Conservation (phyloP, 2,888 invertebrate genomes). For the Stramonita haemastoma region DNA sequence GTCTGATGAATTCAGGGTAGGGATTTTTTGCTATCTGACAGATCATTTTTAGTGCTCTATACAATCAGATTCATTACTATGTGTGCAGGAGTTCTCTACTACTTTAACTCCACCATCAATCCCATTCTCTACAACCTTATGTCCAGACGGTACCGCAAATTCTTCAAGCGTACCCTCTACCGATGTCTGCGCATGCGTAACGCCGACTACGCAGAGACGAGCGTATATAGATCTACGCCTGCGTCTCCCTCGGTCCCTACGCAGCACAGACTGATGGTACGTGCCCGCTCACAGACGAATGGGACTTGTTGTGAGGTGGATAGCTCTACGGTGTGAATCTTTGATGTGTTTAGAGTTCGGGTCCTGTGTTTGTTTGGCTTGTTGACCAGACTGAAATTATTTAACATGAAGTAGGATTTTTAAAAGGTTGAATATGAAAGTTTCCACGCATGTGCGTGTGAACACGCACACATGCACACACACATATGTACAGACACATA, state of each 20-base stretch:
- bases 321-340: slow-evolving; percentile 40
- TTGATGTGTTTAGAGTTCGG: too few species aligned
- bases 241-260: slow-evolving; percentile 52
- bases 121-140: slow-evolving; percentile 95
- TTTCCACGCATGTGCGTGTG: too few species aligned
- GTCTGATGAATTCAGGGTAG: too few species aligned
- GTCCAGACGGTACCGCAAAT: slow-evolving; percentile 94
- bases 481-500: too few species aligned
- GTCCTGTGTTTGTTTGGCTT: too few species aligned
- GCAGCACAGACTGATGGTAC: slow-evolving; percentile 47
- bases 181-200: slow-evolving; percentile 61
- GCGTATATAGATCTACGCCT: slow-evolving; percentile 43
- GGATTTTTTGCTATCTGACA: too few species aligned
- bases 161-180: slow-evolving; percentile 86
- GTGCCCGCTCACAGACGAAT: slow-evolving; percentile 38
- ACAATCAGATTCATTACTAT: too few species aligned
- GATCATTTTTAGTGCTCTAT: too few species aligned
- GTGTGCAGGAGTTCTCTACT: slow-evolving; percentile 88
- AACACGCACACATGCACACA: too few species aligned
- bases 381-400: too few species aligned
- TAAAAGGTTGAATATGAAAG: too few species aligned
- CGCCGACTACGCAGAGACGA: slow-evolving; percentile 53
- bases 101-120: slow-evolving; percentile 94
- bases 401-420: too few species aligned
- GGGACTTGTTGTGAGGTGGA: slow-evolving; percentile 41